phyloP scores from a whole-genome alignment of 2,888 invertebrate species.

The Rutpela maculata region DNA sequence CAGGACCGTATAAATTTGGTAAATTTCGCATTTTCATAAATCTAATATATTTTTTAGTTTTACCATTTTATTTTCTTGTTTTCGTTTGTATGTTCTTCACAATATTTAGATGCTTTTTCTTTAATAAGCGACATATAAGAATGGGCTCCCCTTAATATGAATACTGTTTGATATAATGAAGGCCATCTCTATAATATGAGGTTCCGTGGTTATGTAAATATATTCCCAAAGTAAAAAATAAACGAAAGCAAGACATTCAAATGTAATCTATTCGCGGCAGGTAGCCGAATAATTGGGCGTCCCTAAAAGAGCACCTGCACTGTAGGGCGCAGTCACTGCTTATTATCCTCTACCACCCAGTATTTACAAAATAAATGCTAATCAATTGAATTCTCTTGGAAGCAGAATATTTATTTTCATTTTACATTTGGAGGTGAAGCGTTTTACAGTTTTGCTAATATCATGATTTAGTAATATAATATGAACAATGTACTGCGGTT shows the following conservation, averaged over 20 bases:
- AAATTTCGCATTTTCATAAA: too few relatives aligned
- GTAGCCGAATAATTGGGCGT: slow-evolving; percentile 59
- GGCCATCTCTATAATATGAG: not conserved
- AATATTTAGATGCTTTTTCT: not conserved
- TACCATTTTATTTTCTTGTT: too few relatives aligned
- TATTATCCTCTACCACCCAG: slow-evolving; percentile 58
- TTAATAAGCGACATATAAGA: not conserved
- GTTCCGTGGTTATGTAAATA: slow-evolving; percentile 36
- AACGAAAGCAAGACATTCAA: slow-evolving; percentile 53
- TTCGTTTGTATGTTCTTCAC: not conserved
- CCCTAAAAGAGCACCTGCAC: slow-evolving; percentile 59
- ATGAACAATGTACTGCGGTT: not conserved
- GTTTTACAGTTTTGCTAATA: not conserved
- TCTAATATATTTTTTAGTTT: too few relatives aligned
- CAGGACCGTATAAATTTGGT: too few relatives aligned
- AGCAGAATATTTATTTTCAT: slow-evolving; percentile 17
- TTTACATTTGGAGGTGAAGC: not conserved
- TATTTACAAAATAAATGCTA: slow-evolving; percentile 44
- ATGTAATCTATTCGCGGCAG: slow-evolving; percentile 58
- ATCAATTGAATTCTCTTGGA: slow-evolving; percentile 33
- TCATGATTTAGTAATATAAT: not conserved
- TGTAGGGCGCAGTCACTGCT: slow-evolving; percentile 57
- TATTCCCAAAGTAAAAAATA: slow-evolving; percentile 36
- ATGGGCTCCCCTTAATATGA: not conserved
- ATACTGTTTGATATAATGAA: slow-evolving; percentile 8